These are phyloP conservation scores for Muraenolepis orangiensis DNA, from an alignment of 2,797 vertebrate species.

Conservation along the genomic window DNA sequence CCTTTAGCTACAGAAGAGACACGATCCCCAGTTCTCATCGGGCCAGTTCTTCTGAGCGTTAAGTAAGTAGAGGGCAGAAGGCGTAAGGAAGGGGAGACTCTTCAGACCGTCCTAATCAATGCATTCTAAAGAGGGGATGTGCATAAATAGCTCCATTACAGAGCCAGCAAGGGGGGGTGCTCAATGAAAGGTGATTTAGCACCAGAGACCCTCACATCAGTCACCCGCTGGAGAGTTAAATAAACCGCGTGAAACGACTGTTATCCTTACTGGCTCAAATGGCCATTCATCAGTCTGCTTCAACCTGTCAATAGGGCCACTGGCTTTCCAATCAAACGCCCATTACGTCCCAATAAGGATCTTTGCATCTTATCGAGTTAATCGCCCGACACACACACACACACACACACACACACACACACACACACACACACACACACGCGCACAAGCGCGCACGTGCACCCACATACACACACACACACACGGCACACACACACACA, in stretches of 20 bases:
- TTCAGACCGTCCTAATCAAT: constrained; percentile 48
- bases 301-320: constrained; percentile 74
- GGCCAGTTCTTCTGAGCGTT: constrained; percentile 25
- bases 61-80: constrained; percentile 30
- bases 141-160: constrained; percentile 61
- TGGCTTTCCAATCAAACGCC: constrained; percentile 70
- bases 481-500: constrained; percentile 21
- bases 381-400: constrained; percentile 51
- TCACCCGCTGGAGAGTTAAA: constrained; percentile 71
- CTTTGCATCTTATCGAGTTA: constrained; percentile 69
- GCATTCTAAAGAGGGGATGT: constrained; percentile 42
- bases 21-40: no score
- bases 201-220: constrained; percentile 58
- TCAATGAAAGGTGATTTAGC: constrained; percentile 53
- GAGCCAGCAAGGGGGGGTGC: constrained; percentile 33
- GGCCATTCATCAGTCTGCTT: constrained; percentile 79
- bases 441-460: no score
- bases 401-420: constrained; percentile 1
- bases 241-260: constrained; percentile 71
- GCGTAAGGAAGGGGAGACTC: constrained; percentile 18
- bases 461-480: constrained; percentile 4
- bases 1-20: no score
- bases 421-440: not conserved
- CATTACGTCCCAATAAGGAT: constrained; percentile 73
- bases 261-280: constrained; percentile 79